These are phyloP conservation scores for Eretmocerus hayati DNA, from an alignment of 2,888 invertebrate species.

Conservation along the genomic window DNA sequence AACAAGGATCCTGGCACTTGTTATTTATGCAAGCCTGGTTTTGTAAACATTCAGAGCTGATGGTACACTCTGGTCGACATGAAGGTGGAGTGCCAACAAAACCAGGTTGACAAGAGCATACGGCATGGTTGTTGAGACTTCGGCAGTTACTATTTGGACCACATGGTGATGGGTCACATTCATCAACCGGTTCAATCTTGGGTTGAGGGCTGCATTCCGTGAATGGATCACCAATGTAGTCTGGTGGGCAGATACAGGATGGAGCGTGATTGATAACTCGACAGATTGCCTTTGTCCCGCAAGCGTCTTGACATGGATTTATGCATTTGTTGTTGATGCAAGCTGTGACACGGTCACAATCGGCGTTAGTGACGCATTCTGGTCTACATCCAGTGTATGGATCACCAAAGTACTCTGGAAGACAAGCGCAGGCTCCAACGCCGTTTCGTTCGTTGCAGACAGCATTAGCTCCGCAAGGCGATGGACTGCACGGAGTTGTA, in stretches of 20 bases:
- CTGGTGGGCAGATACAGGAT: slow-evolving; percentile 70
- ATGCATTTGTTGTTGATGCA: slow-evolving; percentile 80
- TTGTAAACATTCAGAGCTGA: slow-evolving; percentile 76
- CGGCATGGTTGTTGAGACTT: slow-evolving; percentile 68
- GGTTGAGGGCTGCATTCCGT: slow-evolving; percentile 47
- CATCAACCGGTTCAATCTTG: slow-evolving; percentile 45
- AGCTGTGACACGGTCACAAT: slow-evolving; percentile 68
- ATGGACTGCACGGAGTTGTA: slow-evolving; percentile 67
- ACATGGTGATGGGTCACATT: slow-evolving; percentile 77
- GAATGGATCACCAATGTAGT: slow-evolving; percentile 72
- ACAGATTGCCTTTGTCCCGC: slow-evolving; percentile 75
- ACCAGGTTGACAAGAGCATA: slow-evolving; percentile 69
- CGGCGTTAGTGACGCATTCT: slow-evolving; percentile 78
- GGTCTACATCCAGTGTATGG: slow-evolving; percentile 80
- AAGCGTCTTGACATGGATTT: slow-evolving; percentile 76
- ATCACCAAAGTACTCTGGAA: slow-evolving; percentile 78
- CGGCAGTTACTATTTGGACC: slow-evolving; percentile 77
- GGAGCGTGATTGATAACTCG: slow-evolving; percentile 76
- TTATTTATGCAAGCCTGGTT: slow-evolving; percentile 73
- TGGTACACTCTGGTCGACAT: slow-evolving; percentile 76
- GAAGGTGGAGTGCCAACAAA: slow-evolving; percentile 74
- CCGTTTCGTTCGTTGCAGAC: slow-evolving; percentile 75
- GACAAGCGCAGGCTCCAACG: slow-evolving; percentile 76
- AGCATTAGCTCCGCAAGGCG: slow-evolving; percentile 81
- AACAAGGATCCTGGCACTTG: slow-evolving; percentile 75